These are phyloP conservation scores for Drosophila anceps DNA, from an alignment of 2,888 invertebrate species.

Conservation along the genomic window DNA sequence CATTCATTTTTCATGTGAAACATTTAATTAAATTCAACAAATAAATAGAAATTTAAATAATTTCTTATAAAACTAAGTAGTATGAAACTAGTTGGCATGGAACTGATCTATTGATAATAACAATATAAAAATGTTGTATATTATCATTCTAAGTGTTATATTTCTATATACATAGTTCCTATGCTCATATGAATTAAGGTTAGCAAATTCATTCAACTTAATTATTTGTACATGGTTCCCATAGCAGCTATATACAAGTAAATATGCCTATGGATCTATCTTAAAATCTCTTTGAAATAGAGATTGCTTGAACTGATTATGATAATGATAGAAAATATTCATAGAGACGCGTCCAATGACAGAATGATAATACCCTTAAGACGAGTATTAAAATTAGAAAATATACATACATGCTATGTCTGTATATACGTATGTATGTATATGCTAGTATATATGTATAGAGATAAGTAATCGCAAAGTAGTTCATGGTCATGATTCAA, in stretches of 20 bases:
- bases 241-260: not conserved
- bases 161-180: too few relatives aligned
- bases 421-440: not conserved
- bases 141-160: too few relatives aligned
- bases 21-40: too few relatives aligned
- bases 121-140: not conserved
- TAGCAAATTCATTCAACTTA: too few relatives aligned
- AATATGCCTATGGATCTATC: not conserved
- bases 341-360: not conserved
- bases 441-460: not conserved
- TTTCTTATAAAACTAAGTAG: too few relatives aligned
- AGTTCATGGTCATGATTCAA: conserved; percentile 41
- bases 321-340: not conserved
- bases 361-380: not conserved
- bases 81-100: too few relatives aligned
- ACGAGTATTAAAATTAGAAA: not conserved
- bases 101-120: too few relatives aligned
- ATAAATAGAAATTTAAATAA: too few relatives aligned
- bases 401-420: not conserved
- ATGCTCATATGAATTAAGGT: too few relatives aligned
- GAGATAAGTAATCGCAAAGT: conserved; percentile 14
- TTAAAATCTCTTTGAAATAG: not conserved
- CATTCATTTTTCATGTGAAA: too few relatives aligned
- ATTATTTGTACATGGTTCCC: too few relatives aligned
- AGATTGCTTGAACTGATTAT: not conserved